Percentiles rank a stretch among this genome's conserved stretches.
These are phyloP conservation scores for Perizoma flavofasciatum DNA, from an alignment of 2,888 invertebrate species.

Conservation along the genomic window DNA sequence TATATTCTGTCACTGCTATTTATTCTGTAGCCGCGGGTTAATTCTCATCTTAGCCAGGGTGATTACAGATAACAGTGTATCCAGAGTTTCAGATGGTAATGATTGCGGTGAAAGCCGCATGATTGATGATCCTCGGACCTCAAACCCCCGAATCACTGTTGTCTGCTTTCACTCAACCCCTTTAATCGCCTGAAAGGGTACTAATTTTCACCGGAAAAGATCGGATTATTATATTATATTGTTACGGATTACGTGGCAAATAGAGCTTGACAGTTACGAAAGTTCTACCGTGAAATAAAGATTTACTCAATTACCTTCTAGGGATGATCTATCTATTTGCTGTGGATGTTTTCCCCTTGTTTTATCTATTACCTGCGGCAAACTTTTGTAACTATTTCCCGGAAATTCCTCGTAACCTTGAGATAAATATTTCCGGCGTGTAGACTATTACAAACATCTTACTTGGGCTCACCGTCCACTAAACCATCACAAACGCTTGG, in stretches of 20 bases:
- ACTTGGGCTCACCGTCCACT: slow-evolving; percentile 4
- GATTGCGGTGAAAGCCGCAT: slow-evolving; percentile 51
- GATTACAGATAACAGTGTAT: slow-evolving; percentile 31
- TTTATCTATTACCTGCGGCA: background rate
- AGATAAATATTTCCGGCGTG: slow-evolving; percentile 14
- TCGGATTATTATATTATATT: slow-evolving; percentile 36
- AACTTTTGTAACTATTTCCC: slow-evolving; percentile 10
- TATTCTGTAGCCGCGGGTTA: slow-evolving; percentile 21
- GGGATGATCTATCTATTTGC: slow-evolving; percentile 20
- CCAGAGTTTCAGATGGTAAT: slow-evolving; percentile 46
- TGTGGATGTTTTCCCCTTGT: slow-evolving; percentile 9
- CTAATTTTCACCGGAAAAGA: slow-evolving; percentile 34
- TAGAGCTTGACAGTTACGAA: slow-evolving; percentile 22
- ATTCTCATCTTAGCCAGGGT: slow-evolving; percentile 11
- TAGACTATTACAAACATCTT: slow-evolving; percentile 19
- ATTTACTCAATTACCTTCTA: slow-evolving; percentile 32
- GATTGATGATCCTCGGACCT: slow-evolving; percentile 55
- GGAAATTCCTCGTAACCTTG: slow-evolving; percentile 8
- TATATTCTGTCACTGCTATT: background rate
- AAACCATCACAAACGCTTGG: background rate
- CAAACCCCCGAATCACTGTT: slow-evolving; percentile 63
- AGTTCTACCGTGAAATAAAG: slow-evolving; percentile 26
- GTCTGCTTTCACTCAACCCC: slow-evolving; percentile 49
- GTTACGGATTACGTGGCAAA: slow-evolving; percentile 28
- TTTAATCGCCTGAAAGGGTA: slow-evolving; percentile 32